Evolutionary conservation across 2,888 invertebrate species (phyloP).

Genomic region (Thalpophila matura): DNA sequence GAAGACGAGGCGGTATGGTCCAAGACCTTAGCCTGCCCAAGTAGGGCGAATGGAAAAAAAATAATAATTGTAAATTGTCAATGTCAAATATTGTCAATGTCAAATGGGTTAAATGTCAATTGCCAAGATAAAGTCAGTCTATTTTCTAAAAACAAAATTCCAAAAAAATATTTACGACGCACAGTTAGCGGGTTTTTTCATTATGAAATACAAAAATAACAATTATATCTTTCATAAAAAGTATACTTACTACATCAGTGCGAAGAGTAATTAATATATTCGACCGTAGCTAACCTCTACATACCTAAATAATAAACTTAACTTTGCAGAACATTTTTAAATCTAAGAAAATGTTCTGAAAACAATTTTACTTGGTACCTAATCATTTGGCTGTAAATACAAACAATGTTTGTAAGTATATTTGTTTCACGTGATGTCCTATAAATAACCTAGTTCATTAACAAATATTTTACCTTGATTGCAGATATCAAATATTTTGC

Average conservation of each 20-base stretch:
- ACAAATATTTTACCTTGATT: conserved; percentile 40
- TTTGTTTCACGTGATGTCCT: conserved; percentile 5
- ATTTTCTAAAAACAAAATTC: too few relatives aligned
- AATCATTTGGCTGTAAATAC: background rate
- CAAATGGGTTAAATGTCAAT: too few relatives aligned
- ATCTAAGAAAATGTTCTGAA: conserved; percentile 7
- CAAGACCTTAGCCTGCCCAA: too few relatives aligned
- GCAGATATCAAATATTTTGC: conserved; percentile 65
- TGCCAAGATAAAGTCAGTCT: too few relatives aligned
- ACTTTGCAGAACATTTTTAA: too few relatives aligned
- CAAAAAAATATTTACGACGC: too few relatives aligned
- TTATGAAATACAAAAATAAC: conserved; percentile 16
- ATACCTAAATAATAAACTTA: too few relatives aligned
- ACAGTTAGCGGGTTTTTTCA: background rate
- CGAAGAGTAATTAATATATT: background rate
- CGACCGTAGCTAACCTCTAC: background rate
- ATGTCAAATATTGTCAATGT: too few relatives aligned
- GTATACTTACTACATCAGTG: background rate
- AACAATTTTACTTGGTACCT: background rate
- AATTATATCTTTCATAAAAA: conserved; percentile 2
- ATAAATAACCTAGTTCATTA: conserved; percentile 23
- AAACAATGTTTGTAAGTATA: conserved; percentile 63
- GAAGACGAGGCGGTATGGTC: too few relatives aligned
- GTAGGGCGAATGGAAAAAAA: too few relatives aligned
- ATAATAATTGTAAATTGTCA: too few relatives aligned